Base-by-base conservation (phyloP, 2,113 vertebrate genomes). In the Plecotus auritus region DNA sequence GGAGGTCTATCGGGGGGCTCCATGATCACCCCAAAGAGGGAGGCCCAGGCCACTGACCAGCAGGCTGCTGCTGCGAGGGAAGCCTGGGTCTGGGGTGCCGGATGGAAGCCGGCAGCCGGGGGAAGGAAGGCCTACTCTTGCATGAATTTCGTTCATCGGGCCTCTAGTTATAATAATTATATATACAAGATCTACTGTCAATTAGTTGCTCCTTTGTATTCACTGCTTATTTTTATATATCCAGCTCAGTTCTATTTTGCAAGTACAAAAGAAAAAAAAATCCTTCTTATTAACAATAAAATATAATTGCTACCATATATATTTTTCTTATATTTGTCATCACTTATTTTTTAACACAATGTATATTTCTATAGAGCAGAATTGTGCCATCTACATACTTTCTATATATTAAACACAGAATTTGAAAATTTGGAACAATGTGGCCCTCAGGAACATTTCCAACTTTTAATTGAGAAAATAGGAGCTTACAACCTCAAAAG, bases 401-500 rank as follows among this genome's bases (percentile, higher is more conserved):
- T 14, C 0, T 67, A 61, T 76, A 85, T 10, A 3, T 1, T 80
- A 78, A 82, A 17, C 85, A 37, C 8, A 84, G 23, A 51, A 32
- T 23, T 73, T 77, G 16, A 49, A 59, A 81, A 54, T 51, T 77
- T 93, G 49, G 37, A 83, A 61, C 59, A 66, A 54, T 80, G 37
- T 56, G 72, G 1, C 81, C 13, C 14, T 83, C 8, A 1, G 35
- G 7, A 22, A 91, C 87, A 85, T 98, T 96, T 23, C 32, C 95
- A 67, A 78, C 32, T 35, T 96, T 96, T 97, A 95, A 85, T 77
- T 90, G 22, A 69, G 2, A 83, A 76, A 70, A 54, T 40, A 92
- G 23, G 81, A 94, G 26, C 2, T 95, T 93, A 90, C 32, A 92
- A 92, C 84, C 40, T 97, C 92, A 93, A 2, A 74, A 93, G 77